Evolutionary conservation across 1,140 invertebrate genomes (phyloP).

Genomic region (Macrostomum lignano): DNA sequence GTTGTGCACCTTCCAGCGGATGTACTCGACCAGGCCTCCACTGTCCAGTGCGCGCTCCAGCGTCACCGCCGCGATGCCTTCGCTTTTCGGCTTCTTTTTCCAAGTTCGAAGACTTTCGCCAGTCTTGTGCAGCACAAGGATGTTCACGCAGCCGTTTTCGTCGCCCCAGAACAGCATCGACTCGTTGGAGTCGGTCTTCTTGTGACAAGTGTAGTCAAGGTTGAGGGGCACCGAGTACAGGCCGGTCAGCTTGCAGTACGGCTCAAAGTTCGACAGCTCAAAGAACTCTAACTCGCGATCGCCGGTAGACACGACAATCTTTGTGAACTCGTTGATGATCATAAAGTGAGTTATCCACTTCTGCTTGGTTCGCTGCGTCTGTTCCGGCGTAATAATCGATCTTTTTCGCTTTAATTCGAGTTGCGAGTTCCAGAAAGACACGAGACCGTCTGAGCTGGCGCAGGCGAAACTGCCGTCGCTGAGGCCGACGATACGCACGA

Average conservation of each 20-base stretch:
- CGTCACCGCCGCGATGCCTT: conserved; percentile 22
- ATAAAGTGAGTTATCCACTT: conserved; percentile 28
- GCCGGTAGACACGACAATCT: conserved; percentile 11
- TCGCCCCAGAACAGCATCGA: conserved; percentile 25
- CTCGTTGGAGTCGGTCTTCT: conserved; percentile 13
- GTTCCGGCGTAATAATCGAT: conserved; percentile 17
- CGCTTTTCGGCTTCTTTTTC: conserved; percentile 22
- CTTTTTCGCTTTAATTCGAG: conserved; percentile 17
- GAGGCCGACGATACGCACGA: conserved; percentile 18
- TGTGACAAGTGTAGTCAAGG: conserved; percentile 15
- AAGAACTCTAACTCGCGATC: conserved; percentile 28
- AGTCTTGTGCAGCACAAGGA: conserved; percentile 18
- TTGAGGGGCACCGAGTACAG: conserved; percentile 24
- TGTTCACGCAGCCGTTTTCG: conserved; percentile 24
- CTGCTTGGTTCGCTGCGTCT: conserved; percentile 12
- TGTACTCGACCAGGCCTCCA: conserved; percentile 15
- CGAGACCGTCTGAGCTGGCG: conserved; percentile 16
- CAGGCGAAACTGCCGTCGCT: conserved; percentile 19
- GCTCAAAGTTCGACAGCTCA: conserved; percentile 26
- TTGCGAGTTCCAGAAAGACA: conserved; percentile 21
- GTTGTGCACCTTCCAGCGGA: conserved; percentile 23
- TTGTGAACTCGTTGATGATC: conserved; percentile 5
- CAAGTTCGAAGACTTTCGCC: conserved; percentile 26
- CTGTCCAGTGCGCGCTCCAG: conserved; percentile 15
- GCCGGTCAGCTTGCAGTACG: conserved; percentile 25